phyloP scores from a whole-genome alignment of 1,140 invertebrate genomes.

The Drosophila parabipectinata region DNA sequence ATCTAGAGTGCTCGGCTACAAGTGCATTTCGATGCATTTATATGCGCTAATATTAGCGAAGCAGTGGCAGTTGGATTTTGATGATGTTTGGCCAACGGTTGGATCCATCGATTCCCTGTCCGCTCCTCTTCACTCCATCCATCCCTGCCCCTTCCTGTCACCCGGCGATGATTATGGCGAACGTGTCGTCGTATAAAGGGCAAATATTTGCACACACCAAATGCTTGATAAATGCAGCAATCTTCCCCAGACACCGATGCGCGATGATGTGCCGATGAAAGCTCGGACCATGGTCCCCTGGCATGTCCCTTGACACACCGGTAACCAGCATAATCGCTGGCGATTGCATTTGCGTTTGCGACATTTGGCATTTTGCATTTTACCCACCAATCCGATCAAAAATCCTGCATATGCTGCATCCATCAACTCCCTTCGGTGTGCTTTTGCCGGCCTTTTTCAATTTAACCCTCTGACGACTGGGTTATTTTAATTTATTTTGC shows the following conservation, averaged over 20 bases:
- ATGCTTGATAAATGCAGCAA: slow-evolving; percentile 76
- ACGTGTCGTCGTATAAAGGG: slow-evolving; percentile 73
- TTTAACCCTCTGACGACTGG: slow-evolving; percentile 28
- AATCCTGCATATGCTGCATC: neutral
- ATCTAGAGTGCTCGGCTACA: slow-evolving; percentile 34
- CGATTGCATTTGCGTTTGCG: slow-evolving; percentile 38
- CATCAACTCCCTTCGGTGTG: slow-evolving; percentile 8
- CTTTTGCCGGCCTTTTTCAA: slow-evolving; percentile 31
- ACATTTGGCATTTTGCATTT: slow-evolving; percentile 54
- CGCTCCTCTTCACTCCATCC: neutral
- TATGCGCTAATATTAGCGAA: slow-evolving; percentile 78
- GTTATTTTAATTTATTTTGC: slow-evolving; percentile 58
- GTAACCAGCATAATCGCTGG: slow-evolving; percentile 34
- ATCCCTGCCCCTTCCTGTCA: neutral
- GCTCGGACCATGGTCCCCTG: neutral
- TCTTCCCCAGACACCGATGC: slow-evolving; percentile 53
- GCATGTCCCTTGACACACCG: slow-evolving; percentile 27
- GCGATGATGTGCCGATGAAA: slow-evolving; percentile 39
- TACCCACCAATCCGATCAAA: neutral
- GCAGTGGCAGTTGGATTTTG: slow-evolving; percentile 62
- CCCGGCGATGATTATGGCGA: slow-evolving; percentile 30
- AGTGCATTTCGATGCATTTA: slow-evolving; percentile 78
- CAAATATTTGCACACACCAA: slow-evolving; percentile 79
- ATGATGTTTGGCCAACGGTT: slow-evolving; percentile 75
- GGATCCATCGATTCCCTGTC: slow-evolving; percentile 9